Conservation (phyloP, 2,888 invertebrate genomes). For the Tenthredo distinguenda region DNA sequence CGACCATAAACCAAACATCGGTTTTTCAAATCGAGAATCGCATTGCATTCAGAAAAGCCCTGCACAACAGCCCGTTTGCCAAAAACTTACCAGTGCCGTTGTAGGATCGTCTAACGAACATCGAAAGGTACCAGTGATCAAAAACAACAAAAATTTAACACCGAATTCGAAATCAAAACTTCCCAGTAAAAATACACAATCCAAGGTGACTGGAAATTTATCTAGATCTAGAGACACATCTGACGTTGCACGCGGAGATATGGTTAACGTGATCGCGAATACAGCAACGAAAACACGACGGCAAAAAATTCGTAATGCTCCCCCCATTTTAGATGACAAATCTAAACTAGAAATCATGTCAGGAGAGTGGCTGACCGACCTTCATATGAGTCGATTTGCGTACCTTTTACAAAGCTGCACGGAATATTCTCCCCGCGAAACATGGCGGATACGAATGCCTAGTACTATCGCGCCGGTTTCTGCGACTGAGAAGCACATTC, state of each 20-base stretch:
- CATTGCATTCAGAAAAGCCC: not conserved
- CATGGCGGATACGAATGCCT: too few species aligned
- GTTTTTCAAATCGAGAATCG: not conserved
- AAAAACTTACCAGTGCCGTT: not conserved
- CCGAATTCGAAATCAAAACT: too few species aligned
- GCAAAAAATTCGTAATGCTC: not conserved
- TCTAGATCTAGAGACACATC: not conserved
- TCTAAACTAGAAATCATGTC: not conserved
- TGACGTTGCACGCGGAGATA: not conserved
- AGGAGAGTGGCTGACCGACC: slow-evolving; percentile 46
- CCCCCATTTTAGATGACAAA: not conserved
- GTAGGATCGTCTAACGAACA: not conserved
- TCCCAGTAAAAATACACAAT: too few species aligned
- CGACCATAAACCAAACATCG: not conserved
- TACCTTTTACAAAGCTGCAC: slow-evolving; percentile 43
- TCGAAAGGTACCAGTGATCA: not conserved
- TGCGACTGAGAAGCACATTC: not conserved
- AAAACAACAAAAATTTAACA: not conserved
- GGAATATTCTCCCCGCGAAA: not conserved
- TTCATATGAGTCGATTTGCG: slow-evolving; percentile 53
- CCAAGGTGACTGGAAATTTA: too few species aligned
- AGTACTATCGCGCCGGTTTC: slow-evolving; percentile 25
- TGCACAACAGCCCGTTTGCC: not conserved
- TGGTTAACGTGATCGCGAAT: not conserved
- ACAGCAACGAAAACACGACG: not conserved